Evolutionary conservation across 2,888 invertebrate genomes (phyloP).

Genomic region (Morinoia aosen): DNA sequence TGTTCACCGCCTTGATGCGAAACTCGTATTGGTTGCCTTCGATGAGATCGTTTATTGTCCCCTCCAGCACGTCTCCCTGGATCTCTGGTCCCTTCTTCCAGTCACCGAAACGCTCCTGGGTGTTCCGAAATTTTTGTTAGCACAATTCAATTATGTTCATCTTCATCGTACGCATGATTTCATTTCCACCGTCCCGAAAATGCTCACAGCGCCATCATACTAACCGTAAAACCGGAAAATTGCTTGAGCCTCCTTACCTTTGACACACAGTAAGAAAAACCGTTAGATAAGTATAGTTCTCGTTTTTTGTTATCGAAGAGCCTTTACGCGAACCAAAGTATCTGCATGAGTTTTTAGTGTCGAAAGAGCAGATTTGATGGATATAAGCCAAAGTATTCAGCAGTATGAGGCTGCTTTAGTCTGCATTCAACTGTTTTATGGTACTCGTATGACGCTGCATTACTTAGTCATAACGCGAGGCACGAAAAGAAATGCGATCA

Average conservation of each 20-base stretch:
- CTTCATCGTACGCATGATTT: background rate
- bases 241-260: background rate
- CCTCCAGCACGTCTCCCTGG: slow-evolving; percentile 82
- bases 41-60: slow-evolving; percentile 87
- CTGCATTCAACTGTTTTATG: too few relatives aligned
- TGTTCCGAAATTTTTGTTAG: background rate
- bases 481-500: background rate
- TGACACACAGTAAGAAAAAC: background rate
- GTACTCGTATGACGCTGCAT: too few relatives aligned
- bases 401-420: background rate
- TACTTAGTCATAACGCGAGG: background rate
- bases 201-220: background rate
- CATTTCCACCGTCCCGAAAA: background rate
- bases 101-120: slow-evolving; percentile 89
- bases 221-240: background rate
- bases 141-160: background rate
- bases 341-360: background rate
- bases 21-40: slow-evolving; percentile 96
- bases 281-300: background rate
- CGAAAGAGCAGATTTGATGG: background rate
- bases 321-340: background rate
- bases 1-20: slow-evolving; percentile 92
- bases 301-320: background rate
- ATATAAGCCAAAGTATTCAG: background rate
- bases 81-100: slow-evolving; percentile 90